Evolutionary conservation across 2,888 invertebrate species (phyloP), one percentile per base, ranked within the genome.

Genomic region (Cheilosia impressa): DNA sequence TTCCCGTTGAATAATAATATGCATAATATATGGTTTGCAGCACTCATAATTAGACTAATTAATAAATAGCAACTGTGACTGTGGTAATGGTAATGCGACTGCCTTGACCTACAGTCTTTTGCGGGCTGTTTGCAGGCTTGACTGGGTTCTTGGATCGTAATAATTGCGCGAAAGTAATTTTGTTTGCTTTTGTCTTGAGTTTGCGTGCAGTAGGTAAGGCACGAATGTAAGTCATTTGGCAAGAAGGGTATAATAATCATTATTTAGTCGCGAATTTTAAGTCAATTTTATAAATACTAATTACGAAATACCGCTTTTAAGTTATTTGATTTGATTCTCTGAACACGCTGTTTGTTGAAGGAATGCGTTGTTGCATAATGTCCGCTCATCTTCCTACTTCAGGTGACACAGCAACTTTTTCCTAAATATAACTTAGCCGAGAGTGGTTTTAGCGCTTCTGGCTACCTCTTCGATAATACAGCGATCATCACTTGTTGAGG

Each of bases 51-150:
- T 58, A 77, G 43, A 53, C 47, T 68, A 73, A 73, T 69, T 82
- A 71, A 79, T 78, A 62, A 68, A 43, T 73, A 55, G 50, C 62
- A 68, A 45, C 31, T 53, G 52, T 57, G 55, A 31, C 38, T 53
- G 52, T 57, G 55, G 41, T 31, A 47, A 45, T 45, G 41, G 45
- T 43, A 31, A 9, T 31, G 31, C 27, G 50, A 27, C 22, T 58
- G 27, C 83, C 83, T 83, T 83, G 83, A 83, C 83, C 83, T 27
- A 83, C 62, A 79, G 83, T 62, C 68, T 68, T 72, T 43, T 19
- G 22, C 38, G 38, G 53, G 34, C 65, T 63, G 10, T 63, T 45
- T 50, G 60, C 31, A 82, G 27, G 83, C 79, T 43, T 53, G 50
- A 41, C 55, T 73, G 55, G 43, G 55, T 73, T 63, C 73, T 83